Evolutionary conservation across 2,113 vertebrate species (phyloP).

Genomic region (Nestor notabilis): DNA sequence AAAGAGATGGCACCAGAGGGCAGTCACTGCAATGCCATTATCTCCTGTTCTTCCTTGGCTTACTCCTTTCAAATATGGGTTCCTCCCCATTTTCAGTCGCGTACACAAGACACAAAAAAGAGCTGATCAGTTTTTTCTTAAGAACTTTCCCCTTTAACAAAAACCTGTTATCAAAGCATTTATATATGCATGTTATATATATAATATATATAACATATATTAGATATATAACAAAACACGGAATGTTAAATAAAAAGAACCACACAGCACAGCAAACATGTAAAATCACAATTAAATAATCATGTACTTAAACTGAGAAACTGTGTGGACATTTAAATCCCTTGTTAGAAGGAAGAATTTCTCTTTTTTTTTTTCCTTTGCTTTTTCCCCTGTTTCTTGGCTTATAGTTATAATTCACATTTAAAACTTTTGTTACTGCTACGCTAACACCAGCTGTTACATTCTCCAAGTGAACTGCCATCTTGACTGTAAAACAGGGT

Average conservation of each 20-base stretch:
- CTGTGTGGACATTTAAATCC: not conserved
- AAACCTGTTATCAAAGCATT: not conserved
- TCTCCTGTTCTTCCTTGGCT: not conserved
- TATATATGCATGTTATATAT: not conserved
- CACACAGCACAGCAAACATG: constrained; percentile 1
- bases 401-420: not conserved
- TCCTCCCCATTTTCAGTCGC: constrained; percentile 21
- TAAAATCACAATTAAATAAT: constrained; percentile 25
- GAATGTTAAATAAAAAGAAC: constrained; percentile 22
- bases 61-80: not conserved
- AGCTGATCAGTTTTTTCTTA: not conserved
- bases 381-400: not conserved
- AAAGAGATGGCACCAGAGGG: not conserved
- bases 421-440: constrained; percentile 11
- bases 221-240: not conserved
- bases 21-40: not conserved
- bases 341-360: constrained; percentile 4
- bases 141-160: constrained; percentile 7
- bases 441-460: constrained; percentile 21
- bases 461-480: not conserved
- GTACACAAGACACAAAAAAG: not conserved
- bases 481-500: not conserved
- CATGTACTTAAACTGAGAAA: constrained; percentile 31
- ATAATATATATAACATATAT: not conserved
- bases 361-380: not conserved